Base-by-base conservation (phyloP, 1,140 invertebrate genomes). In the Antheraea pernyi region DNA sequence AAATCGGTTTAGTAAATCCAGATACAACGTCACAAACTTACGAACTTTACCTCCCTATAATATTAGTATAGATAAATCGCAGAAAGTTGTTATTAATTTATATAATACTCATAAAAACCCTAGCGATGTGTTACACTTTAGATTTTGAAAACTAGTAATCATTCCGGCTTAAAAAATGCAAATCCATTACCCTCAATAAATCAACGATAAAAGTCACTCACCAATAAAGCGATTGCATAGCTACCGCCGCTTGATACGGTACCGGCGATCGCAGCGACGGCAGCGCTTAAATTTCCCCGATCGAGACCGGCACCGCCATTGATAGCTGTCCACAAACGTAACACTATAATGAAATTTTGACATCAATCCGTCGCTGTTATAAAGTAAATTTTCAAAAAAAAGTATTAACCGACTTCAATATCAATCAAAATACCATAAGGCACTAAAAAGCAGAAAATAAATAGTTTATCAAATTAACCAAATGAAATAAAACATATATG, bases 211-310 rank as follows among this genome's bases (percentile, higher is more conserved):
- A 53, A 13, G 6, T 0, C 13, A 53, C 16, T 53, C 46, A n/a
- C 46, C 10, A 53, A 53, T 53, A 53, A 53, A 53, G 46, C 46
- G 46, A 13, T 13, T 53, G 13, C 72, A 73, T 8, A 73, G 72
- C 60, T 22, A 61, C 19, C 74, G 69, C 8, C 77, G 66, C 0
- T 18, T 30, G 22, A 82, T 36, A 18, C 66, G 67, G 48, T 81
- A 79, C 10, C 76, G 67, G 6, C 82, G 72, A 69, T 82, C 80
- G 66, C 80, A 81, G 59, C 66, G 67, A 6, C 74, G 73, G 65
- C 80, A 82, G 9, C 68, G 70, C 65, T 83, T 82, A 75, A 85
- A 85, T 7, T 70, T 64, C 0, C 80, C 77, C 0, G 74, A 79
- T 0, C 75, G 68, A 0, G 83, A 80, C 3, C 83, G 79, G 58